Percentiles rank a stretch among this genome's conserved stretches.
These are phyloP conservation scores for Acanthopagrus latus DNA, from an alignment of 2,797 vertebrate species.

Conservation along the genomic window DNA sequence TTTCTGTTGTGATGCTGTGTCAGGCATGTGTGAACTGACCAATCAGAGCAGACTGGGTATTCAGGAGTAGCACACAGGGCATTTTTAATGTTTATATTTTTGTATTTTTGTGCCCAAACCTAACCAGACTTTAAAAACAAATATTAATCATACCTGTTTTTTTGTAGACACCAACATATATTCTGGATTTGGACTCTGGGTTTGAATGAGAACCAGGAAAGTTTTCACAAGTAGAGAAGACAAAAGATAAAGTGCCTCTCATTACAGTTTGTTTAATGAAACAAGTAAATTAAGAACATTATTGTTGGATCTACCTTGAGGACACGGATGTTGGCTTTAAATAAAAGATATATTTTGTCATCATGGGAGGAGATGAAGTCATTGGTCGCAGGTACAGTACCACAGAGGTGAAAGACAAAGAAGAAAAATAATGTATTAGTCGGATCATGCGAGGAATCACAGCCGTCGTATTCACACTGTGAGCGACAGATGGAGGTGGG, in stretches of 20 bases:
- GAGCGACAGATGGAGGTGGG: slow-evolving; percentile 9
- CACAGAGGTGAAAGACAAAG: not conserved
- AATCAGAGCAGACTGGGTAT: too few species aligned
- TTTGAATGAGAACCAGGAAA: not conserved
- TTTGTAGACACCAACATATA: too few species aligned
- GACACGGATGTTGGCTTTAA: not conserved
- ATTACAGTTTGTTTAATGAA: not conserved
- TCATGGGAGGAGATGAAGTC: not conserved
- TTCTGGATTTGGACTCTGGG: not conserved
- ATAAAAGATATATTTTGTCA: not conserved
- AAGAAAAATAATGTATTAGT: not conserved
- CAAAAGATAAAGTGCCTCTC: not conserved
- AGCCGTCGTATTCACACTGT: slow-evolving; percentile 22
- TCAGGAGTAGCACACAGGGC: too few species aligned
- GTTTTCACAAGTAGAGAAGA: too few species aligned
- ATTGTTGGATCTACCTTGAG: not conserved
- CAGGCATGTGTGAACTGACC: too few species aligned
- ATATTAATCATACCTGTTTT: too few species aligned
- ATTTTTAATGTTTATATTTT: too few species aligned
- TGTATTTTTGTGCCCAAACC: too few species aligned
- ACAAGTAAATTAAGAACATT: not conserved
- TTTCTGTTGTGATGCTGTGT: too few species aligned
- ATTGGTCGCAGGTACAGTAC: not conserved
- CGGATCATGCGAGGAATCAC: slow-evolving; percentile 15
- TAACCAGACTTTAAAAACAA: too few species aligned